Conservation (phyloP, 2,113 vertebrate species). For the Salvelinus namaycush region DNA sequence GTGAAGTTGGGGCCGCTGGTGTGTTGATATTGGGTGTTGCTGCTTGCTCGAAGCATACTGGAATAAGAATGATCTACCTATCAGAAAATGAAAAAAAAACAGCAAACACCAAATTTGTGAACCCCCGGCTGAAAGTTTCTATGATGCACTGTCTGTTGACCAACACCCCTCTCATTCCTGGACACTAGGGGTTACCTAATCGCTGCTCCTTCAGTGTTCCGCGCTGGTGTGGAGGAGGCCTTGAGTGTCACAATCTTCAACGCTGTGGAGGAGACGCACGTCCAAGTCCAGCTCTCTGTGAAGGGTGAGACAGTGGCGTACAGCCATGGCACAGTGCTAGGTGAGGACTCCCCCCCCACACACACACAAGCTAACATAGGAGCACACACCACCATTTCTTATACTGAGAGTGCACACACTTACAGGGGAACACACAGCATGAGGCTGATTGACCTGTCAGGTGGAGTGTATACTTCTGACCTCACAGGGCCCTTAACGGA, state of each 20-base stretch:
- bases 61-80: no score
- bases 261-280: slow-evolving; percentile 76
- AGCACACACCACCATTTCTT: no score
- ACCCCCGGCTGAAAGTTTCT: no score
- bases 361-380: no score
- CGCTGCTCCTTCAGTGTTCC: slow-evolving; percentile 86
- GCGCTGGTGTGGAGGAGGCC: slow-evolving; percentile 82
- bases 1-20: no score
- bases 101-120: no score
- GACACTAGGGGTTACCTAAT: slow-evolving; percentile 86
- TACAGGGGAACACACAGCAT: not conserved
- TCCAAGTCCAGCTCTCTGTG: slow-evolving; percentile 85
- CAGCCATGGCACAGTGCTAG: slow-evolving; percentile 77
- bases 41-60: no score
- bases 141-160: not conserved
- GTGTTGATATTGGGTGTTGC: no score
- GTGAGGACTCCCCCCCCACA: slow-evolving; percentile 60
- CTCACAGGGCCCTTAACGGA: slow-evolving; percentile 21
- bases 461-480: slow-evolving; percentile 10
- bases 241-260: slow-evolving; percentile 90
- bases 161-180: slow-evolving; percentile 7
- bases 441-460: slow-evolving; percentile 4
- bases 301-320: slow-evolving; percentile 83
- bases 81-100: no score
- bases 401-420: not conserved